phyloP scores from a whole-genome alignment of 37 sponge, comb jelly and placozoan genomes.

The Dysidea cf. avara region DNA sequence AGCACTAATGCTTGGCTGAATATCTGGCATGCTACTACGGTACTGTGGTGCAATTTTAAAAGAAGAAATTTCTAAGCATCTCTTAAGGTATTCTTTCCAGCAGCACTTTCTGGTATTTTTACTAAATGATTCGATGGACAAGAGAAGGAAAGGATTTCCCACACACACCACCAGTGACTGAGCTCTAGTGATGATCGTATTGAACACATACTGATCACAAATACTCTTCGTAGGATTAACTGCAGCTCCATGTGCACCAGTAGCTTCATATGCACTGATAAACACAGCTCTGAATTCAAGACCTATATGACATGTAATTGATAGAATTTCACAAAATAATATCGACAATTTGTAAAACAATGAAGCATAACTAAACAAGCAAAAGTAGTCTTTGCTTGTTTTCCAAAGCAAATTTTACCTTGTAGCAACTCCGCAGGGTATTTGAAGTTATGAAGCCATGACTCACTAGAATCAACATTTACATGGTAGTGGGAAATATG shows the following conservation, averaged over 20 bases:
- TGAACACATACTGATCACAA: too few species aligned
- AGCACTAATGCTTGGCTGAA: neutral
- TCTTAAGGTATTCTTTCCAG: conserved; percentile 7
- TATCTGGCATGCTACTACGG: neutral
- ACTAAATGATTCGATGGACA: conserved; percentile 8
- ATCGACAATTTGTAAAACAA: too few species aligned
- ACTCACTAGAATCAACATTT: too few species aligned
- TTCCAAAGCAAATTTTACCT: too few species aligned
- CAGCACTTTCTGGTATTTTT: neutral
- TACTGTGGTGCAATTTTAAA: neutral
- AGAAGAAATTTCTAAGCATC: neutral
- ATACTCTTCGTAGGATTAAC: conserved; percentile 67
- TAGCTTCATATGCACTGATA: conserved; percentile 60
- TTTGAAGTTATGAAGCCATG: too few species aligned
- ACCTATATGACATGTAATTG: too few species aligned
- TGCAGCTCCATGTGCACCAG: conserved; percentile 16
- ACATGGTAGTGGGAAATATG: too few species aligned
- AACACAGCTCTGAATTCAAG: conserved; percentile 58
- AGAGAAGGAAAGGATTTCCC: neutral
- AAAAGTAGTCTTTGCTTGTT: too few species aligned
- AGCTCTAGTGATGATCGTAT: conserved; percentile 65
- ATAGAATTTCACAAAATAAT: too few species aligned
- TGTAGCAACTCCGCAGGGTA: too few species aligned
- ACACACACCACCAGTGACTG: conserved; percentile 64
- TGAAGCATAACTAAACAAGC: too few species aligned